These are phyloP conservation scores for Junonia oenone DNA, from an alignment of 2,888 invertebrate species.

Conservation along the genomic window DNA sequence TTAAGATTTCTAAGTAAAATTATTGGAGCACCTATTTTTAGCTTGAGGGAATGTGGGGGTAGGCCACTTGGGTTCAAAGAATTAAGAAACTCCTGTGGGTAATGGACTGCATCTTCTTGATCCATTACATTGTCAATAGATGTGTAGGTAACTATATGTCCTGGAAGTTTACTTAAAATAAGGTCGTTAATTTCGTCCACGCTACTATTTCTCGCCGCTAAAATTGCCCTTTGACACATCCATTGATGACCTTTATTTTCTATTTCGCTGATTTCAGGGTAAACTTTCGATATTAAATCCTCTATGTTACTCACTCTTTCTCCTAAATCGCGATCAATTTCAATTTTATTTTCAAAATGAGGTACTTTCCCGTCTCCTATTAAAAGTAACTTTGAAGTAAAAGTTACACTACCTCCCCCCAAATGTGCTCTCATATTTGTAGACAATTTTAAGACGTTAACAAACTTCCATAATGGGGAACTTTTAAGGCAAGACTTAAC, in stretches of 20 bases:
- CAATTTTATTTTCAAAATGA: slow-evolving; percentile 29
- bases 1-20: slow-evolving; percentile 25
- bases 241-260: too few relatives aligned
- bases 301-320: too few relatives aligned
- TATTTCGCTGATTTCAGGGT: too few relatives aligned
- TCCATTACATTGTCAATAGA: slow-evolving; percentile 33
- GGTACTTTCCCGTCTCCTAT: slow-evolving; percentile 31
- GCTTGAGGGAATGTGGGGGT: slow-evolving; percentile 22
- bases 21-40: slow-evolving; percentile 27
- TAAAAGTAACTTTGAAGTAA: slow-evolving; percentile 32
- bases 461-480: slow-evolving; percentile 29
- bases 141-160: slow-evolving; percentile 25
- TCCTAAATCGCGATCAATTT: slow-evolving; percentile 28
- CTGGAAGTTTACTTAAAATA: slow-evolving; percentile 30
- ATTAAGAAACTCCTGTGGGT: slow-evolving; percentile 26
- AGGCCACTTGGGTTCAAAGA: slow-evolving; percentile 20
- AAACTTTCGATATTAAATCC: too few relatives aligned
- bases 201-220: too few relatives aligned
- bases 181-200: too few relatives aligned
- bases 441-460: too few relatives aligned
- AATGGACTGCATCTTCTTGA: too few relatives aligned
- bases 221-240: too few relatives aligned
- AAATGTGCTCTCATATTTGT: neutral
- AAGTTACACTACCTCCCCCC: slow-evolving; percentile 26
- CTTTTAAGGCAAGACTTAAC: slow-evolving; percentile 29